Evolutionary conservation across 2,797 vertebrate species (phyloP).

Genomic region (Micropoecilia bifurca): DNA sequence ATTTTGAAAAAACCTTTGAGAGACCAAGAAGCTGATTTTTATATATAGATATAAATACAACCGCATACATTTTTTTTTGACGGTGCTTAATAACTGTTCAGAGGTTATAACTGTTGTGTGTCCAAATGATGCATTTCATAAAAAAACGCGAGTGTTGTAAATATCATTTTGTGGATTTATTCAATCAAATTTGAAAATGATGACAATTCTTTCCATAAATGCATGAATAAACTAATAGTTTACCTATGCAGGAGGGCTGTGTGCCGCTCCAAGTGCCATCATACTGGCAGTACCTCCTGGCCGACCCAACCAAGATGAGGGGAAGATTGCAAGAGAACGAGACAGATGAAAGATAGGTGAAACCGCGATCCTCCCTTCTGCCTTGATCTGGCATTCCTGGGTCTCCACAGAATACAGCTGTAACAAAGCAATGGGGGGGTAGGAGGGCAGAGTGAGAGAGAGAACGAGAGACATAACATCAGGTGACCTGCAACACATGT

Average conservation of each 20-base stretch:
- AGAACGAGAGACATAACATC: background rate
- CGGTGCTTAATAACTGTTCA: background rate
- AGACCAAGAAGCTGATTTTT: background rate
- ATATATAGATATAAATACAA: background rate
- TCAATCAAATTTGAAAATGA: background rate
- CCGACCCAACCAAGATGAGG: constrained; percentile 91
- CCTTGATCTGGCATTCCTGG: constrained; percentile 91
- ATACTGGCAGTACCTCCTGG: constrained; percentile 93
- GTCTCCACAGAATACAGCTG: constrained; percentile 98
- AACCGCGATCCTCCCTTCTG: constrained; percentile 91
- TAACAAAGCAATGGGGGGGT: constrained; percentile 3
- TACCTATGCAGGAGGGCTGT: constrained; percentile 97
- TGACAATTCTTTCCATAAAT: background rate
- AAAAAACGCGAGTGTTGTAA: background rate
- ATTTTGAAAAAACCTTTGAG: background rate
- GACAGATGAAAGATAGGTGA: constrained; percentile 94
- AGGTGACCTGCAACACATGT: constrained; percentile 18
- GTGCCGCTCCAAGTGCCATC: constrained; percentile 96
- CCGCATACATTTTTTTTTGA: background rate
- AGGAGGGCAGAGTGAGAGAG: background rate
- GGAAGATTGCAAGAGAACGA: constrained; percentile 92
- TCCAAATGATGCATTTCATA: too few species aligned
- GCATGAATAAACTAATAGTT: background rate
- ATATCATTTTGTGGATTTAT: background rate
- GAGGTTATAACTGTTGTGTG: background rate